phyloP scores from a whole-genome alignment of 2,888 invertebrate species.

The Caenorhabditis drosophilae region DNA sequence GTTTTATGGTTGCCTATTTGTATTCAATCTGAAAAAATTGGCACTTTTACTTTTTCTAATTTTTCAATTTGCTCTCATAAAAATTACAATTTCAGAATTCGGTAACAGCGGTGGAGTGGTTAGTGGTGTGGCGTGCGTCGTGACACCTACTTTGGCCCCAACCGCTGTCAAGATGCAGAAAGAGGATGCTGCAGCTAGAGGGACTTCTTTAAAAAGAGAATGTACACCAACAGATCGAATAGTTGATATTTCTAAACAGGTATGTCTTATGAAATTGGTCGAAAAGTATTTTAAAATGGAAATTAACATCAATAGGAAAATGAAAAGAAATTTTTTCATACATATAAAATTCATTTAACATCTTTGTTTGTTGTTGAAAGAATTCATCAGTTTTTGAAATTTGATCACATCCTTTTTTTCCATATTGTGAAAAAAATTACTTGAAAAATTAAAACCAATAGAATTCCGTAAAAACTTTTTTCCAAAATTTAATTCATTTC shows the following conservation, averaged over 20 bases:
- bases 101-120: slow-evolving; percentile 34
- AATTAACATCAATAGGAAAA: not conserved
- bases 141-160: slow-evolving; percentile 47
- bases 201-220: slow-evolving; percentile 24
- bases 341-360: not conserved
- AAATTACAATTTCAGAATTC: slow-evolving; percentile 14
- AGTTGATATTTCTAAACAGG: slow-evolving; percentile 30
- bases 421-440: no score
- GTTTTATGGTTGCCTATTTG: no score
- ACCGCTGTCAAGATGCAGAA: slow-evolving; percentile 40
- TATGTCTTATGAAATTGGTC: slow-evolving; percentile 2
- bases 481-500: no score
- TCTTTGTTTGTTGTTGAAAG: not conserved
- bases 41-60: no score
- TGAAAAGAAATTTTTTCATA: not conserved
- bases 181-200: slow-evolving; percentile 2
- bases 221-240: slow-evolving; percentile 17
- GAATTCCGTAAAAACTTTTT: no score
- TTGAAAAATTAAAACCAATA: no score
- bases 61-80: not conserved
- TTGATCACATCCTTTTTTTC: no score
- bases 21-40: no score
- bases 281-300: no score
- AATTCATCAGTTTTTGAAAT: no score
- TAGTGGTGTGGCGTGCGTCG: slow-evolving; percentile 42